These are phyloP conservation scores for Steinernema carpocapsae DNA, from an alignment of 2,888 invertebrate genomes.

Conservation along the genomic window DNA sequence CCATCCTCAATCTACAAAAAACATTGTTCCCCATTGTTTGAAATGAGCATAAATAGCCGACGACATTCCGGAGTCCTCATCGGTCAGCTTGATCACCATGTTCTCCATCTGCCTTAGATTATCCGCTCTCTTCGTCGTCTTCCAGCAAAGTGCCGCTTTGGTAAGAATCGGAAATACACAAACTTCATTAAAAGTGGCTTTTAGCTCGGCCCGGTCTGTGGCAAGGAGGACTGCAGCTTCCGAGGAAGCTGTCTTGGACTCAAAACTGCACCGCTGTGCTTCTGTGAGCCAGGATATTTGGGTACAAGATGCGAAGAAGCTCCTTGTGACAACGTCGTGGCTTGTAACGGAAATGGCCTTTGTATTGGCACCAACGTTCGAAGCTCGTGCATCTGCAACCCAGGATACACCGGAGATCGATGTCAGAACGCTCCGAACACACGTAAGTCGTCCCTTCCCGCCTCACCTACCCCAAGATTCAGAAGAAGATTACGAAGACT, in stretches of 20 bases:
- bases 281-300: constrained; percentile 54
- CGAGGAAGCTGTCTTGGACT: constrained; percentile 53
- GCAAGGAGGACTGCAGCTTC: constrained; percentile 47
- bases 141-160: neutral
- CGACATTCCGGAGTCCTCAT: neutral
- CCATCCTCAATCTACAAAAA: constrained; percentile 23
- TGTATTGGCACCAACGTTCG: constrained; percentile 49
- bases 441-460: neutral
- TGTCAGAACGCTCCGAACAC: constrained; percentile 74
- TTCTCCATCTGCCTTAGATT: neutral
- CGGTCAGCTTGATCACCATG: constrained; percentile 18
- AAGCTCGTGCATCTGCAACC: constrained; percentile 80
- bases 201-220: constrained; percentile 8
- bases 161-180: neutral
- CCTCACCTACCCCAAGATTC: neutral
- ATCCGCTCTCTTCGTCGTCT: neutral
- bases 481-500: neutral
- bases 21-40: constrained; percentile 29
- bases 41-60: constrained; percentile 10
- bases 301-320: constrained; percentile 52
- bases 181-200: neutral
- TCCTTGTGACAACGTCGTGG: constrained; percentile 50
- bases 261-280: constrained; percentile 48
- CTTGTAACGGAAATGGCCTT: constrained; percentile 52
- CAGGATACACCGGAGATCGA: constrained; percentile 90